A percentile compares a stretch with the other conserved stretches of the same genome.
These are phyloP conservation scores for Atta cephalotes DNA, from an alignment of 1,140 invertebrate genomes.

Conservation along the genomic window DNA sequence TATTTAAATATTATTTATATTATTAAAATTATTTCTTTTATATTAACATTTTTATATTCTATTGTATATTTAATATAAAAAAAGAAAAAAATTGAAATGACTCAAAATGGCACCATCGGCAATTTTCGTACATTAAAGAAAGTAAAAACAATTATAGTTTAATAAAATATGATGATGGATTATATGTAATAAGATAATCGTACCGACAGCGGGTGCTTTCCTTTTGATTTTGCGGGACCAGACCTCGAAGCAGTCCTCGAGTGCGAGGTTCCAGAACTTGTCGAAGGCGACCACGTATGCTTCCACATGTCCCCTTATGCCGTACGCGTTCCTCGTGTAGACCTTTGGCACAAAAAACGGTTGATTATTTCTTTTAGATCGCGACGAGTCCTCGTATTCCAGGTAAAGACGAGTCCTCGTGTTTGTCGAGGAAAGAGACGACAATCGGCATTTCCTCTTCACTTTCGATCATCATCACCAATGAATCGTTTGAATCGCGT, in stretches of 20 bases:
- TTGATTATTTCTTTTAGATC: conserved; percentile 80
- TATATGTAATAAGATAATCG: conserved; percentile 11
- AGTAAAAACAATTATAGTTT: background rate
- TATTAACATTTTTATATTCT: too few species aligned
- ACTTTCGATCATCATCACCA: background rate
- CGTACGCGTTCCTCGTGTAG: conserved; percentile 88
- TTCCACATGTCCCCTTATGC: conserved; percentile 92
- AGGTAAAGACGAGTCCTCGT: conserved; percentile 61
- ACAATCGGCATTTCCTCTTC: conserved; percentile 3
- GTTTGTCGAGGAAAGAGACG: conserved; percentile 41
- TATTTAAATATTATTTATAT: too few species aligned
- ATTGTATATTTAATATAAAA: too few species aligned
- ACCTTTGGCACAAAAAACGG: conserved; percentile 86
- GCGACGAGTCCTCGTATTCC: conserved; percentile 62
- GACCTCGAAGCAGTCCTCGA: conserved; percentile 94
- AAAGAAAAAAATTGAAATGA: too few species aligned
- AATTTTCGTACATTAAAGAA: background rate
- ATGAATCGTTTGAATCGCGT: background rate
- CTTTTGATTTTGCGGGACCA: conserved; percentile 90
- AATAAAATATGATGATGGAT: background rate
- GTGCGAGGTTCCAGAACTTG: conserved; percentile 97
- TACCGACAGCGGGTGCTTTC: conserved; percentile 88
- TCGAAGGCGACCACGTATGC: conserved; percentile 96
- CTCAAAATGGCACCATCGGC: too few species aligned
- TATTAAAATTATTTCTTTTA: too few species aligned